Conservation (phyloP, 2,888 invertebrate genomes). For the Hydriomena furcata region DNA sequence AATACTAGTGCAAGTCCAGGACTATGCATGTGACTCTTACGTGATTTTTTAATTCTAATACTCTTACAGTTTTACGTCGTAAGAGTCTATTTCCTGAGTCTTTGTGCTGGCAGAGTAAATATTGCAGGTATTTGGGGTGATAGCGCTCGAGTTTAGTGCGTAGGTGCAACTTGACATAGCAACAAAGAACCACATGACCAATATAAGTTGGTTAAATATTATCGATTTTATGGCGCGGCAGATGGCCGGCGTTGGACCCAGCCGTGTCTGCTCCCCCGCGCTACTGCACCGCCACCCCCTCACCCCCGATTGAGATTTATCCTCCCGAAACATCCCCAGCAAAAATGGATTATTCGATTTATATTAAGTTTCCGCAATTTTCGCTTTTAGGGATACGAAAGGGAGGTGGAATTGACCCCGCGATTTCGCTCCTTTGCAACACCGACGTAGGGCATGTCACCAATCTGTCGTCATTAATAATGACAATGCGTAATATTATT, state of each 20-base stretch:
- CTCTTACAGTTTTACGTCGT: conserved; percentile 16
- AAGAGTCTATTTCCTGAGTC: conserved; percentile 19
- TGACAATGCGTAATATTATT: conserved; percentile 70
- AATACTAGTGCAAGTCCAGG: no score
- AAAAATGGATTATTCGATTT: conserved; percentile 80
- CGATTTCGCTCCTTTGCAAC: conserved; percentile 69
- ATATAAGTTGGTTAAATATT: conserved; percentile 71
- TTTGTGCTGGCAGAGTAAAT: conserved; percentile 20
- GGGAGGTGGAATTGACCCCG: conserved; percentile 61
- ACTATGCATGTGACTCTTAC: no score
- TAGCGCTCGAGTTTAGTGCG: conserved; percentile 19
- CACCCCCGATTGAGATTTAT: conserved; percentile 81
- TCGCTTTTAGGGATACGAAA: conserved; percentile 72
- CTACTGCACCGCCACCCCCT: conserved; percentile 61
- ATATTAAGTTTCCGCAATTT: conserved; percentile 82
- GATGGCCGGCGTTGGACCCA: conserved; percentile 71
- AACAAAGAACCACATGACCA: conserved; percentile 44
- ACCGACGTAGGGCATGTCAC: conserved; percentile 67
- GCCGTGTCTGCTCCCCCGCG: conserved; percentile 56
- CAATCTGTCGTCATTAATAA: conserved; percentile 66
- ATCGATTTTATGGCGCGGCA: conserved; percentile 80
- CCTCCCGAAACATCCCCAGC: conserved; percentile 76
- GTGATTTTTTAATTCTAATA: no score
- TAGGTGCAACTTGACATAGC: conserved; percentile 27
- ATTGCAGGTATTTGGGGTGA: conserved; percentile 15